Evolutionary conservation across 2,888 invertebrate species (phyloP).

Genomic region (Empis livida): DNA sequence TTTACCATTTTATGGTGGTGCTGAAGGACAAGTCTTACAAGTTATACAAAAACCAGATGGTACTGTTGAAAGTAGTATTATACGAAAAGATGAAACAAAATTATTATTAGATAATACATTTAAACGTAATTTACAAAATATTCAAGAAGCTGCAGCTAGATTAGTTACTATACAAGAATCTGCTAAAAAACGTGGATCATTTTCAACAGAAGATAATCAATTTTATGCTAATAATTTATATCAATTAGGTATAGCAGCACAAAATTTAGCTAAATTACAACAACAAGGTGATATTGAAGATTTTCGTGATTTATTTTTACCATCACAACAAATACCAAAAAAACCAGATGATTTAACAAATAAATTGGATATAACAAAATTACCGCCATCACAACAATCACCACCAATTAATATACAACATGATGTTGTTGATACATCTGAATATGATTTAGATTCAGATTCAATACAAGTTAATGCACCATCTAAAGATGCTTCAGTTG

Average conservation of each 20-base stretch:
- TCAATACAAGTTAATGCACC: slow-evolving; percentile 40
- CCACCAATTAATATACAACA: slow-evolving; percentile 18
- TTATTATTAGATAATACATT: slow-evolving; percentile 24
- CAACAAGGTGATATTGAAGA: slow-evolving; percentile 41
- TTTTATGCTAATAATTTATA: slow-evolving; percentile 45
- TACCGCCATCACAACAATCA: slow-evolving; percentile 25
- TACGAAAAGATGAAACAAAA: slow-evolving; percentile 21
- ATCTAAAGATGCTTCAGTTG: slow-evolving; percentile 48
- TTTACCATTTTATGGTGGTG: slow-evolving; percentile 59
- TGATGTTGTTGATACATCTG: slow-evolving; percentile 5
- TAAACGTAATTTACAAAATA: slow-evolving; percentile 42
- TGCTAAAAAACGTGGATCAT: slow-evolving; percentile 44
- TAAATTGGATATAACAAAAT: slow-evolving; percentile 12
- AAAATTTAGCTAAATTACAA: slow-evolving; percentile 42
- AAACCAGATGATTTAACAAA: not conserved
- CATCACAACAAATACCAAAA: slow-evolving; percentile 14
- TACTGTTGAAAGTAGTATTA: slow-evolving; percentile 37
- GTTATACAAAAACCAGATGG: slow-evolving; percentile 43
- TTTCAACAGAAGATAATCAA: slow-evolving; percentile 41
- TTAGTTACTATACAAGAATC: slow-evolving; percentile 47
- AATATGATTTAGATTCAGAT: slow-evolving; percentile 27
- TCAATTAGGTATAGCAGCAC: slow-evolving; percentile 43
- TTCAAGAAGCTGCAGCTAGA: slow-evolving; percentile 44
- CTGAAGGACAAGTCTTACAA: slow-evolving; percentile 53
- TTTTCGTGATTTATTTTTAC: slow-evolving; percentile 36